Evolutionary conservation across 2,113 vertebrate genomes (phyloP).

Genomic region (Oncorhynchus keta): DNA sequence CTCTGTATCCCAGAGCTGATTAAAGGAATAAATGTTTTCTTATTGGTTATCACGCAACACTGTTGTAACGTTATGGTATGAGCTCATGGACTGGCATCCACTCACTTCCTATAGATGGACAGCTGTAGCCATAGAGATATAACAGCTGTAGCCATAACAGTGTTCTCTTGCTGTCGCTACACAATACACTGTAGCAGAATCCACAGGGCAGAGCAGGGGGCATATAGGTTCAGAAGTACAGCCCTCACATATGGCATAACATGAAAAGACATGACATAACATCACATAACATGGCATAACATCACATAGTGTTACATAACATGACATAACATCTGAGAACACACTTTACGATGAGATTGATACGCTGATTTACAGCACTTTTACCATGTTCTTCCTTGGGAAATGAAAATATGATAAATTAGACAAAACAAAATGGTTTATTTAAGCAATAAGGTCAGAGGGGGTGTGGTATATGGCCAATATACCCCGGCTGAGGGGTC

Average conservation of each 20-base stretch:
- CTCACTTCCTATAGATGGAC: conserved; percentile 50
- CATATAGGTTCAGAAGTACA: background rate
- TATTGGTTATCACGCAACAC: background rate
- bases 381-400: background rate
- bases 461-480: background rate
- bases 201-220: background rate
- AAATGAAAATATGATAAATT: background rate
- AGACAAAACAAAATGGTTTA: background rate
- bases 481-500: too few species aligned
- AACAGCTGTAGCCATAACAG: background rate
- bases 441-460: background rate
- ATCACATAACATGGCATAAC: too few species aligned
- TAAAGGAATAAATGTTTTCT: conserved; percentile 31
- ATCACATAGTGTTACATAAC: background rate
- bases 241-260: too few species aligned
- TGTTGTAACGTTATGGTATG: conserved; percentile 48
- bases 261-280: too few species aligned
- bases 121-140: conserved; percentile 40
- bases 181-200: background rate
- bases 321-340: background rate
- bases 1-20: conserved; percentile 53
- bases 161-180: background rate
- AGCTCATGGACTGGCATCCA: conserved; percentile 59
- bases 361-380: background rate
- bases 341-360: background rate